A percentile compares a stretch with the other conserved stretches of the same genome.
Evolutionary conservation across 1,140 invertebrate species (phyloP).

Genomic region (Brachionus paranguensis): DNA sequence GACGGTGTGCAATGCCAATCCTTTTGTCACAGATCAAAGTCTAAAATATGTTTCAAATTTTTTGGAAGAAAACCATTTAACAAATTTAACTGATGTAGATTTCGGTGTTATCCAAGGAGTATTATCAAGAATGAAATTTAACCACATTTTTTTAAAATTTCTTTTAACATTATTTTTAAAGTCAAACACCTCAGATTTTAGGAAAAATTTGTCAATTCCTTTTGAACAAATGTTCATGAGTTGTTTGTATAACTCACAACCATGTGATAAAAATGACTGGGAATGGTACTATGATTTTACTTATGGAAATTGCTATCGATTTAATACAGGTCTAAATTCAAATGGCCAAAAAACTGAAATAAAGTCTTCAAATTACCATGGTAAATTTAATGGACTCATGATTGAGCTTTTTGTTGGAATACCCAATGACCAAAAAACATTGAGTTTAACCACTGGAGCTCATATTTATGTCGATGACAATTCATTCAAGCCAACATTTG

Average conservation of each 20-base stretch:
- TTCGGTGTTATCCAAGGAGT: neutral
- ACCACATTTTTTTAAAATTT: neutral
- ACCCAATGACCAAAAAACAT: neutral
- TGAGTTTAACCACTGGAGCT: neutral
- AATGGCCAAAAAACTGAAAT: neutral
- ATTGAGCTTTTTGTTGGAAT: slow-evolving; percentile 6
- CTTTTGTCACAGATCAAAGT: neutral
- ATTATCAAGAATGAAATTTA: too few species aligned
- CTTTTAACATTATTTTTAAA: neutral
- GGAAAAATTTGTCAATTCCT: neutral
- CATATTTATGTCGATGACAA: slow-evolving; percentile 5
- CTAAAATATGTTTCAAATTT: neutral
- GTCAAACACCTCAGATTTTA: neutral
- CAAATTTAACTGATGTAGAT: neutral
- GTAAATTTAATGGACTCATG: neutral
- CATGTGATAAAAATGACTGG: neutral
- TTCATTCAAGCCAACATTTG: neutral
- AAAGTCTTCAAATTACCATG: neutral
- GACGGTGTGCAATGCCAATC: neutral
- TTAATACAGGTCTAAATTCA: neutral
- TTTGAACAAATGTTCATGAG: neutral
- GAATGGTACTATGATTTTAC: neutral
- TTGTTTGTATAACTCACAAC: neutral
- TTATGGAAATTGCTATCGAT: slow-evolving; percentile 29
- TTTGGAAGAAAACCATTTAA: neutral